Evolutionary conservation across 2,797 vertebrate species (phyloP).

Genomic region (Ctenosaura bakeri): DNA sequence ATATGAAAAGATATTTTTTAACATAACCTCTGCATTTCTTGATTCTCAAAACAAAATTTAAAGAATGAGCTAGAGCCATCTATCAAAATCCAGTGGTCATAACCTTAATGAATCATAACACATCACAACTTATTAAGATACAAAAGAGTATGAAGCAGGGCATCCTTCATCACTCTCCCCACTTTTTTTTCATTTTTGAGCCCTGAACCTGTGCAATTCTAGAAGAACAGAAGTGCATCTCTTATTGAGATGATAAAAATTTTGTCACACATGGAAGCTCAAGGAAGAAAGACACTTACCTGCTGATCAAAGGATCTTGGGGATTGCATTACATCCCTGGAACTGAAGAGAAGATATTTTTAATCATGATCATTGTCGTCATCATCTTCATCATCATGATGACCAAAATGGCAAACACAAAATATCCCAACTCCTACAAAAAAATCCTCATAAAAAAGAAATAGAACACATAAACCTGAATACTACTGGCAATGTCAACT

Average conservation of each 20-base stretch:
- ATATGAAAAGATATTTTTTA: background rate
- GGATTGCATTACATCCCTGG: constrained; percentile 86
- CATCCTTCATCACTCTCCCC: too few species aligned
- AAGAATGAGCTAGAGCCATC: background rate
- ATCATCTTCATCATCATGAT: background rate
- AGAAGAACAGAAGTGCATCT: background rate
- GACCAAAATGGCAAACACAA: background rate
- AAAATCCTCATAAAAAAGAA: background rate
- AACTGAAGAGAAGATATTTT: constrained; percentile 48
- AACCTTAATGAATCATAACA: background rate
- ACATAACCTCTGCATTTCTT: background rate
- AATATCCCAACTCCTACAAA: background rate
- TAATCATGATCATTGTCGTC: background rate
- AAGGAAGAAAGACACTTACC: constrained; percentile 78
- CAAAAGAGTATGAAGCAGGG: background rate
- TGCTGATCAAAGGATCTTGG: constrained; percentile 85
- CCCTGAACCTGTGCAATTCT: background rate
- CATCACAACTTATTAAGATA: background rate
- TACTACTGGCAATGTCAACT: too few species aligned
- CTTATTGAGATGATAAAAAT: background rate
- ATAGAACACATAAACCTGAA: too few species aligned
- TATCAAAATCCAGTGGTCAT: background rate
- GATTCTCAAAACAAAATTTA: background rate
- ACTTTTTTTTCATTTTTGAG: background rate
- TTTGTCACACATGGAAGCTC: background rate